phyloP scores from a whole-genome alignment of 2,797 vertebrate species.

The Acrossocheilus fasciatus region DNA sequence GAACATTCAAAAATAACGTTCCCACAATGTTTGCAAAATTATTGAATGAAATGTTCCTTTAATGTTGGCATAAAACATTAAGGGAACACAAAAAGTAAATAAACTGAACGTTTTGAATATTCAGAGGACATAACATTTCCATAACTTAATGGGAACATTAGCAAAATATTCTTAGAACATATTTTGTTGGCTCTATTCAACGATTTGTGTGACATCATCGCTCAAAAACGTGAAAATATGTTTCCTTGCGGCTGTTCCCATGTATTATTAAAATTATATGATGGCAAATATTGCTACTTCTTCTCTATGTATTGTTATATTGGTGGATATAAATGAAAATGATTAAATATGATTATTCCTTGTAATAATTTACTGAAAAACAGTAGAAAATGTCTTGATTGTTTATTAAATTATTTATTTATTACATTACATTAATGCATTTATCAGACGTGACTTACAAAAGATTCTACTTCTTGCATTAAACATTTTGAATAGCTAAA shows the following conservation, averaged over 20 bases:
- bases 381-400: neutral
- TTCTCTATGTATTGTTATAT: neutral
- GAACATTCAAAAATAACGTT: too few species aligned
- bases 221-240: neutral
- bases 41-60: too few species aligned
- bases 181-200: too few species aligned
- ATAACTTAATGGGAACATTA: too few species aligned
- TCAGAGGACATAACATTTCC: too few species aligned
- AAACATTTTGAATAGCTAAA: neutral
- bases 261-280: neutral
- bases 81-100: too few species aligned
- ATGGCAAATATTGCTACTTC: neutral
- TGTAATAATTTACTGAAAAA: neutral
- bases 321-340: neutral
- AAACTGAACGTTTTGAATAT: too few species aligned
- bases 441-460: neutral
- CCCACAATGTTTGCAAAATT: too few species aligned
- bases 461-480: neutral
- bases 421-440: neutral
- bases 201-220: rapidly evolving
- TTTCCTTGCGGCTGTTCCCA: neutral
- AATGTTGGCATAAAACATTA: too few species aligned
- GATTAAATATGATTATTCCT: neutral
- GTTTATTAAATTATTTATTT: neutral
- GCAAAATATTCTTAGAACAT: too few species aligned